Evolutionary conservation across 2,797 vertebrate species (phyloP).

Genomic region (Kryptolebias ocellatus): DNA sequence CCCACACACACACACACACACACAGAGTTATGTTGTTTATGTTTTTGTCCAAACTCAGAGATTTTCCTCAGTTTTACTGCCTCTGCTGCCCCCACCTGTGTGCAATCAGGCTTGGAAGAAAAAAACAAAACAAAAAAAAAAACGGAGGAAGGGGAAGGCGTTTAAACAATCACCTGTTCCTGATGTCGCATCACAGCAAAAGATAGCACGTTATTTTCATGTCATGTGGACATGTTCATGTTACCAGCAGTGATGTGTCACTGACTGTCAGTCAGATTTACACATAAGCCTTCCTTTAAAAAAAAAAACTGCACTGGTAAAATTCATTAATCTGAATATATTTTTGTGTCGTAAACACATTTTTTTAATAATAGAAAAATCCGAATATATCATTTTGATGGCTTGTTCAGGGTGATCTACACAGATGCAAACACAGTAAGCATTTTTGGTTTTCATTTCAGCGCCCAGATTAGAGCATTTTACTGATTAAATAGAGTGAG

Average conservation of each 20-base stretch:
- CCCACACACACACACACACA: background rate
- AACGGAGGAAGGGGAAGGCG: background rate
- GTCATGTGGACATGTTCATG: conserved; percentile 82
- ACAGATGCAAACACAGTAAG: too few relatives aligned
- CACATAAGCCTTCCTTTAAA: too few relatives aligned
- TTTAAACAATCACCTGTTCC: conserved; percentile 35
- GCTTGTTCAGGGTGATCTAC: too few relatives aligned
- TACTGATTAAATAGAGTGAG: too few relatives aligned
- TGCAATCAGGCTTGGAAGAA: conserved; percentile 8
- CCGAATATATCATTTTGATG: too few relatives aligned
- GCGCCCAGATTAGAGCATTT: too few relatives aligned
- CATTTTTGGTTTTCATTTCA: too few relatives aligned
- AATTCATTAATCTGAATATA: too few relatives aligned
- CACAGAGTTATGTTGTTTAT: background rate
- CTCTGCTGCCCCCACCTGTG: conserved; percentile 47
- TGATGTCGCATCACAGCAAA: conserved; percentile 27
- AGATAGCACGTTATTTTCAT: conserved; percentile 72
- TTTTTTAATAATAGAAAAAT: too few relatives aligned
- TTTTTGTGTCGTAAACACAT: too few relatives aligned
- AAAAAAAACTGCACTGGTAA: background rate
- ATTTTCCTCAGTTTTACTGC: conserved; percentile 27
- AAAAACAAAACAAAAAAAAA: background rate
- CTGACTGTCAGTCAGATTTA: too few relatives aligned
- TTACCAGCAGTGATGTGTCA: conserved; percentile 39
- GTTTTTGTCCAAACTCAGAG: conserved; percentile 28